Evolutionary conservation across 2,113 vertebrate genomes (phyloP).

Genomic region (Orycteropus afer): DNA sequence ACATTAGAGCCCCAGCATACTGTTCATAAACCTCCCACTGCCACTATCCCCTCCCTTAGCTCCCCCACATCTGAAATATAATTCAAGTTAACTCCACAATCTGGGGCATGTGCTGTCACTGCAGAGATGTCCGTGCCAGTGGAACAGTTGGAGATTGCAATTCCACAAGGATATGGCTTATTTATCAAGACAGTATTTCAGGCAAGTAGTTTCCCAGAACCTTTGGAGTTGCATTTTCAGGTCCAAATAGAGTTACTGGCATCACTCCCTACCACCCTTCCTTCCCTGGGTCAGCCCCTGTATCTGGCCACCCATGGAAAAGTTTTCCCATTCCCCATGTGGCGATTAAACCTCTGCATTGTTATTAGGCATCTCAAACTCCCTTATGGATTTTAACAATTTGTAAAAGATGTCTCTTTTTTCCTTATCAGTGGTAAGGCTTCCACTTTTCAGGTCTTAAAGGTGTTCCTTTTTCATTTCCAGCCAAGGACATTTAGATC

Average conservation of each 20-base stretch:
- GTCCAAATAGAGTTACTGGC: background rate
- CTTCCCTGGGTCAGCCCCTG: background rate
- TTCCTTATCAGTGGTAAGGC: background rate
- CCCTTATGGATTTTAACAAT: constrained; percentile 35
- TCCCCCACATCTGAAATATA: constrained; percentile 81
- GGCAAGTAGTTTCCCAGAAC: constrained; percentile 61
- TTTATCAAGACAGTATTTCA: constrained; percentile 83
- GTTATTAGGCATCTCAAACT: background rate
- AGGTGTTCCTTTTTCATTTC: background rate
- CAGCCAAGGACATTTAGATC: background rate
- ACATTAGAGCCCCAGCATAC: constrained; percentile 83
- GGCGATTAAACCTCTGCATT: background rate
- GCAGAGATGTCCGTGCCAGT: constrained; percentile 81
- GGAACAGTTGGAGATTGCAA: constrained; percentile 85
- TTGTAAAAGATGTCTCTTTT: background rate
- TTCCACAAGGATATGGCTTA: constrained; percentile 81
- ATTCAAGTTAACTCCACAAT: constrained; percentile 81
- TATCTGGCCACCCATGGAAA: background rate
- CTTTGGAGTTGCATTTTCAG: background rate
- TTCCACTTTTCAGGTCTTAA: background rate
- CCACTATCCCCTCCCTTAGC: constrained; percentile 76
- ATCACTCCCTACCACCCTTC: background rate
- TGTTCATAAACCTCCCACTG: constrained; percentile 85
- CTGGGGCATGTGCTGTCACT: constrained; percentile 79
- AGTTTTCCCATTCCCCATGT: background rate